Conservation (phyloP, 2,888 invertebrate genomes). For the Cataglyphis altisquamis region DNA sequence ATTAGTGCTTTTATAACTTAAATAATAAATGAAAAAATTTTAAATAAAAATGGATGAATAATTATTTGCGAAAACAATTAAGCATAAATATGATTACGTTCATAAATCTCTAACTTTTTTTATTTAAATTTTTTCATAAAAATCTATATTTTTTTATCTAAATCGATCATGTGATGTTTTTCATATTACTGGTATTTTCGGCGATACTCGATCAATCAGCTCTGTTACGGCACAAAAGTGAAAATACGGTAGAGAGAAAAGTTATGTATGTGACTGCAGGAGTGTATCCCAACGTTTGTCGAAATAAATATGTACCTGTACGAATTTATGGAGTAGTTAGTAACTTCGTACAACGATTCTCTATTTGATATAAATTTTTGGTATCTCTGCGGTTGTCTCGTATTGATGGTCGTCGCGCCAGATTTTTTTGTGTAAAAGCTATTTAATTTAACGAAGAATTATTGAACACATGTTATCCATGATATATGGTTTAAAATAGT, state of each 20-base stretch:
- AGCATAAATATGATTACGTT: neutral
- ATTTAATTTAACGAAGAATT: neutral
- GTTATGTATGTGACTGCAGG: conserved; percentile 10
- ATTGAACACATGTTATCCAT: neutral
- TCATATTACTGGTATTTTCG: conserved; percentile 34
- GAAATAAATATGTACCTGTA: neutral
- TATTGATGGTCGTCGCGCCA: neutral
- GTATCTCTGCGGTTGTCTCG: neutral
- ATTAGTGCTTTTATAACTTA: neutral
- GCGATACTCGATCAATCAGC: conserved; percentile 56
- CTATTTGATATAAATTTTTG: neutral
- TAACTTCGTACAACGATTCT: neutral
- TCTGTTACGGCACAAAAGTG: conserved; percentile 8
- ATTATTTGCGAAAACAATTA: neutral
- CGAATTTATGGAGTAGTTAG: conserved; percentile 1
- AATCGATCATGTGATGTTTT: conserved; percentile 40
- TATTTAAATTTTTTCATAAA: neutral
- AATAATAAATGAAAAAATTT: neutral
- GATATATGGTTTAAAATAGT: neutral
- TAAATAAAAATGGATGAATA: neutral
- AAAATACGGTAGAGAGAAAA: conserved; percentile 46
- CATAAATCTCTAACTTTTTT: neutral
- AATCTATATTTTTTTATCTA: neutral
- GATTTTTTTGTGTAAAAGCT: neutral
- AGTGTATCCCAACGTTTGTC: neutral